These are phyloP conservation scores for Rousettus leschenaultii DNA, from an alignment of 2,113 vertebrate genomes.

Conservation along the genomic window DNA sequence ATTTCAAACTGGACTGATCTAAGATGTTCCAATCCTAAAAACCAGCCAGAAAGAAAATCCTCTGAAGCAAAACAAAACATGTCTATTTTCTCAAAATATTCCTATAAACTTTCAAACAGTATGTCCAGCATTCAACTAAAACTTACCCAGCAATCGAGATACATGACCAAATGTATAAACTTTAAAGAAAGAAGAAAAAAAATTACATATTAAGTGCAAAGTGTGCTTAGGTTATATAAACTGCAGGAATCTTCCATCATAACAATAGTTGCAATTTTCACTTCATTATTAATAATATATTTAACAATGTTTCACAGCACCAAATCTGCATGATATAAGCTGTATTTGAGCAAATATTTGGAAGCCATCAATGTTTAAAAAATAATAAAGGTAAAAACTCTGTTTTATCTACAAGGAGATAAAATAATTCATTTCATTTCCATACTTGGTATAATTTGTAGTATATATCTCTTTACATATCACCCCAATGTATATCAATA, in stretches of 20 bases:
- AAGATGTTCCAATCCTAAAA: background rate
- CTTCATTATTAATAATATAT: slow-evolving; percentile 56
- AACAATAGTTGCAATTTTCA: slow-evolving; percentile 35
- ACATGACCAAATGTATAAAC: background rate
- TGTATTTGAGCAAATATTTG: background rate
- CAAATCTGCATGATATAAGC: background rate
- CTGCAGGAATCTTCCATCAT: background rate
- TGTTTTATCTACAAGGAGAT: background rate
- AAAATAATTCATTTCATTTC: background rate
- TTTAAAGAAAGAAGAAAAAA: background rate
- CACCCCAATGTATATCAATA: background rate
- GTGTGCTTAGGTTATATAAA: slow-evolving; percentile 51
- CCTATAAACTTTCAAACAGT: background rate
- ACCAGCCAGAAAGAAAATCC: background rate
- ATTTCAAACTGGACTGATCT: background rate
- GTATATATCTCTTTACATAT: background rate
- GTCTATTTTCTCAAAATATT: background rate
- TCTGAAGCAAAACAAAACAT: background rate
- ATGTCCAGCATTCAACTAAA: background rate
- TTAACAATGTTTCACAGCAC: slow-evolving; percentile 47
- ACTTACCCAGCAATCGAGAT: background rate
- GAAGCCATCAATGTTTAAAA: background rate
- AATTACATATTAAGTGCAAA: background rate
- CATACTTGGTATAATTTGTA: background rate
- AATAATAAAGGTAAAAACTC: background rate